These are phyloP conservation scores for Anthophora plumipes DNA, from an alignment of 2,888 invertebrate genomes.

Conservation along the genomic window DNA sequence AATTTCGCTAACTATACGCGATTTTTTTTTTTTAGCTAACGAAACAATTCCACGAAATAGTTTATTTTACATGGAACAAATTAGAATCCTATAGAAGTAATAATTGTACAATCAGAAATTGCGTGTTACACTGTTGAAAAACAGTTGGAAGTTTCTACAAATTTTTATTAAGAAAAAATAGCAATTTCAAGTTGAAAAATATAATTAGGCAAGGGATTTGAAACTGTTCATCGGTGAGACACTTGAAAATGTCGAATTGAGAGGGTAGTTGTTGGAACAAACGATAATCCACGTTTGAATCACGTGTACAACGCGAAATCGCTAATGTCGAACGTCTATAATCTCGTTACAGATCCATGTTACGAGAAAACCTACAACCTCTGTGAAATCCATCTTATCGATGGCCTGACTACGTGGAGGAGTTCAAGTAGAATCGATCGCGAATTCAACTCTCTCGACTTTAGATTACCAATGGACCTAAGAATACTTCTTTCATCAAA, in stretches of 20 bases:
- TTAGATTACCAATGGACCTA: background rate
- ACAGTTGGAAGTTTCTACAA: no score
- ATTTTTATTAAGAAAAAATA: no score
- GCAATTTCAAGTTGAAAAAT: no score
- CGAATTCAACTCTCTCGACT: background rate
- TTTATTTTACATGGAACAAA: no score
- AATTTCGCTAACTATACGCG: slow-evolving; percentile 5
- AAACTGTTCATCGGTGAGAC: no score
- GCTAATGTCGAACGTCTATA: slow-evolving; percentile 1
- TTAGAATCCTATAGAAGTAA: no score
- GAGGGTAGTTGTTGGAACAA: background rate
- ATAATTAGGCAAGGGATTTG: background rate
- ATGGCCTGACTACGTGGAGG: slow-evolving; percentile 14
- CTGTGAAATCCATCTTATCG: slow-evolving; percentile 31
- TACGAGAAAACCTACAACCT: slow-evolving; percentile 45
- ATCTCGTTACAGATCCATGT: slow-evolving; percentile 35
- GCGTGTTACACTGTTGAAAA: no score
- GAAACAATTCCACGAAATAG: background rate
- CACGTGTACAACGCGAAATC: background rate
- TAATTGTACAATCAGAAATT: no score
- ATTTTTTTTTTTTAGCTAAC: background rate
- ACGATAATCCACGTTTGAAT: background rate
- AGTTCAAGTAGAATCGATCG: slow-evolving; percentile 30
- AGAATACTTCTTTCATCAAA: background rate
- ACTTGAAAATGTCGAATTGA: no score